A percentile compares a stretch with the other conserved stretches of the same genome.
phyloP scores from a whole-genome alignment of 2,888 invertebrate genomes.

The Dasysyrphus albostriatus region DNA sequence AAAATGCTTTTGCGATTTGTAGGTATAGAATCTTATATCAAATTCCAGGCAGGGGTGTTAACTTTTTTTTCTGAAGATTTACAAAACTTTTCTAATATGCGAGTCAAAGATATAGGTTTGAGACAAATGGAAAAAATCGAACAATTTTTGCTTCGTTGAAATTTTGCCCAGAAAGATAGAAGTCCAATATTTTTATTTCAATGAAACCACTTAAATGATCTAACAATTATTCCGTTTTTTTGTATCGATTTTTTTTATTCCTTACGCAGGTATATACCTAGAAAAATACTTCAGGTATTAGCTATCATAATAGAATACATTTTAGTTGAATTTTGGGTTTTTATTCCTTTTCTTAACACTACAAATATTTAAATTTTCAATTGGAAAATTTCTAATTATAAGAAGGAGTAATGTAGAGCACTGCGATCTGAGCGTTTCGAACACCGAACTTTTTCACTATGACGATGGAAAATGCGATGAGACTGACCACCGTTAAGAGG shows the following conservation, averaged over 20 bases:
- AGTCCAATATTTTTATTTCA: not conserved
- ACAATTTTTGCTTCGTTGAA: slow-evolving; percentile 36
- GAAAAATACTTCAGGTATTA: slow-evolving; percentile 43
- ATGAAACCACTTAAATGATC: slow-evolving; percentile 45
- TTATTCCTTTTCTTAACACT: slow-evolving; percentile 18
- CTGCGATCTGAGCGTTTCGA: slow-evolving; percentile 49
- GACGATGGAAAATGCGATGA: slow-evolving; percentile 56
- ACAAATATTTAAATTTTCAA: slow-evolving; percentile 28
- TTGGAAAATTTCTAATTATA: slow-evolving; percentile 24
- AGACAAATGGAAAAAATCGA: slow-evolving; percentile 14
- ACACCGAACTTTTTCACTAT: slow-evolving; percentile 61
- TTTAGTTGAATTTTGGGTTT: slow-evolving; percentile 25
- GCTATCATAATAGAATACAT: slow-evolving; percentile 45
- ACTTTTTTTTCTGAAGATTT: slow-evolving; percentile 24
- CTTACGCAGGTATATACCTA: not conserved
- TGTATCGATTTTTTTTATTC: slow-evolving; percentile 15
- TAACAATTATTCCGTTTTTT: slow-evolving; percentile 14
- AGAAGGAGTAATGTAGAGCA: slow-evolving; percentile 34
- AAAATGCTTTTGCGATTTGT: slow-evolving; percentile 1
- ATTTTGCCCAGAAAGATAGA: slow-evolving; percentile 2
- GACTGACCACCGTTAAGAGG: slow-evolving; percentile 60
- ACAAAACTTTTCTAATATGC: slow-evolving; percentile 6
- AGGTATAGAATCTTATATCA: not conserved
- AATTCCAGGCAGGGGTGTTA: slow-evolving; percentile 38
- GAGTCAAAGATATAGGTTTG: not conserved